Evolutionary conservation across 2,113 vertebrate species (phyloP), one percentile per base, ranked within the genome.

Genomic region (Ophthalmolycus amberensis): DNA sequence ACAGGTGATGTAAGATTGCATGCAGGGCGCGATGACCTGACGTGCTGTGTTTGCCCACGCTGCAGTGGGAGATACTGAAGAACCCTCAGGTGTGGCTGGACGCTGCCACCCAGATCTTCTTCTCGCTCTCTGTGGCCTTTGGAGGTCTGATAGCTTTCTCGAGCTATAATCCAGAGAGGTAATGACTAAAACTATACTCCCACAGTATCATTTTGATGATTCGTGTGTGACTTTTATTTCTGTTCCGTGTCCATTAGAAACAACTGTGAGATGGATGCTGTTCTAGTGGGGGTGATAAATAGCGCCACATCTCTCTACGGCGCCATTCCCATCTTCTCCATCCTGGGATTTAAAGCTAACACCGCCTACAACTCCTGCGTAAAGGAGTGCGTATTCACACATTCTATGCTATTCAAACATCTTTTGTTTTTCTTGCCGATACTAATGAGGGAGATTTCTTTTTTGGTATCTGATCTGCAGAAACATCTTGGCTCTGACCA

Each of bases 61-160:
- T 52, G 80, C 90, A 99, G 98, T 90, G 98, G 93, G 85, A 90
- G 6, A 88, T 86, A 29, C 92, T 99, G 73, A 94, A 74, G 90
- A 94, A 94, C 15, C 97, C 98, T 11, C 94, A 89, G 16, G 96
- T 98, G 56, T 99, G 98, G 98, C 93, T 99, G 74, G 98, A 98
- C 0, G 97, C 97, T 12, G 95, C 97, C 63, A 98, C 97, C 0
- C 98, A 99, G 94, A 97, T 99, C 68, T 98, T 99, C 94, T 98
- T 97, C 91, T 98, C 97, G 9, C 94, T 99, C 38, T 98, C 97
- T 46, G 84, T 99, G 95, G 97, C 94, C 68, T 96, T 97, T 5
- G 97, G 98, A 62, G 97, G 97, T 48, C 96, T 98, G 60, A 97
- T 99, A 29, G 95, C 97, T 0, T 97, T 97, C 2, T 95, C 98